These are phyloP conservation scores for Meloidogyne chitwoodi DNA, from an alignment of 1,140 invertebrate species.

Conservation along the genomic window DNA sequence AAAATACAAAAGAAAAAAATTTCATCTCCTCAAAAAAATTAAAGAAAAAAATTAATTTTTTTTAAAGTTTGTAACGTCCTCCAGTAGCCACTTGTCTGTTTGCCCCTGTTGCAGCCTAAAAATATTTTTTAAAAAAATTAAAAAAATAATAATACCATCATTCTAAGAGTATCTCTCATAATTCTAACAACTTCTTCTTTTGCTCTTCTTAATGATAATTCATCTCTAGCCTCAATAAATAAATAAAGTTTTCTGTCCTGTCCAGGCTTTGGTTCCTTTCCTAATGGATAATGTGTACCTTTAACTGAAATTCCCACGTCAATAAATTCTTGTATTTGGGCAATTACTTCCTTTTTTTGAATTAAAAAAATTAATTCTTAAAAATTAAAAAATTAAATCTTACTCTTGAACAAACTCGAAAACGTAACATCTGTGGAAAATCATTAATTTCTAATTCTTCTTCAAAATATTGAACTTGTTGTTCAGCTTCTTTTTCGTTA, in stretches of 20 bases:
- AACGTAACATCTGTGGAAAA: constrained; percentile 95
- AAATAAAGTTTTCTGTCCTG: constrained; percentile 87
- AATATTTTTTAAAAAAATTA: background rate
- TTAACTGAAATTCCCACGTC: constrained; percentile 96
- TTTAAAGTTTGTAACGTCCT: constrained; percentile 17
- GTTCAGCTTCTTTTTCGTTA: constrained; percentile 68
- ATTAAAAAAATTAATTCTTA: constrained; percentile 21
- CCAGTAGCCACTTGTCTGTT: constrained; percentile 7
- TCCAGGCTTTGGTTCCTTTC: constrained; percentile 77
- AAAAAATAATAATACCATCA: constrained; percentile 35
- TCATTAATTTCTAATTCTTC: constrained; percentile 99
- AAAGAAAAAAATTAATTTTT: background rate
- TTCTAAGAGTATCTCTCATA: constrained; percentile 77
- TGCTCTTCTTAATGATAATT: constrained; percentile 91
- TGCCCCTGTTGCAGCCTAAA: constrained; percentile 11
- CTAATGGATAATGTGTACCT: constrained; percentile 87
- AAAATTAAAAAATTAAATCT: background rate
- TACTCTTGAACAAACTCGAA: constrained; percentile 94
- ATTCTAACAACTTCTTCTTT: constrained; percentile 95
- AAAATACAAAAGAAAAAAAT: background rate
- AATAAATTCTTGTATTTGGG: constrained; percentile 96
- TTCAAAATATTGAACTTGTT: constrained; percentile 77
- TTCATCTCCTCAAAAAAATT: too few relatives aligned
- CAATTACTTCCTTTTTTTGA: constrained; percentile 76
- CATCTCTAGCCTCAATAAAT: constrained; percentile 96